Evolutionary conservation across 2,113 vertebrate species (phyloP).

Genomic region (Microtus richardsoni): DNA sequence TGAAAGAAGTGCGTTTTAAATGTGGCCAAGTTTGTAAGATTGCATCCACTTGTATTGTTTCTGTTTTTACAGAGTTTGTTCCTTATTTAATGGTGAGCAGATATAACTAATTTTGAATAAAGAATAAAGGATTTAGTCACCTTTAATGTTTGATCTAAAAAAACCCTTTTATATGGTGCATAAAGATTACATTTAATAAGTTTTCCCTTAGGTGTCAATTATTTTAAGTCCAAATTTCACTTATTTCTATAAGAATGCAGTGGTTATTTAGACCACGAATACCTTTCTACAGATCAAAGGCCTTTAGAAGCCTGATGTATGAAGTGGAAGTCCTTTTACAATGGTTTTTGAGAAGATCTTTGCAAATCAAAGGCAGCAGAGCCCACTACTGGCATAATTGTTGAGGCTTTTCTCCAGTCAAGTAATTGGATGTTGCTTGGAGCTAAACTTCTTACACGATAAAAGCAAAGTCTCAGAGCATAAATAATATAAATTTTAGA

Average conservation of each 20-base stretch:
- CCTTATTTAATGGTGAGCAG: slow-evolving; percentile 58
- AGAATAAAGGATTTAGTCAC: slow-evolving; percentile 73
- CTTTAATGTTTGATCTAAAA: slow-evolving; percentile 75
- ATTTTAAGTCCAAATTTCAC: slow-evolving; percentile 85
- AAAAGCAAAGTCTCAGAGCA: slow-evolving; percentile 69
- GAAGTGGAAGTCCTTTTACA: slow-evolving; percentile 80
- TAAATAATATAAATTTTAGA: slow-evolving; percentile 63
- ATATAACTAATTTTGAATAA: slow-evolving; percentile 68
- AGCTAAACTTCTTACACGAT: slow-evolving; percentile 62
- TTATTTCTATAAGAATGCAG: slow-evolving; percentile 83
- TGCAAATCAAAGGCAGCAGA: slow-evolving; percentile 80
- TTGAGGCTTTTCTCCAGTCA: slow-evolving; percentile 62
- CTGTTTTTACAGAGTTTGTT: slow-evolving; percentile 13
- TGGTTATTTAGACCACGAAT: slow-evolving; percentile 84
- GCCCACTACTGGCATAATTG: slow-evolving; percentile 53
- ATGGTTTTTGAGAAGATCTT: slow-evolving; percentile 77
- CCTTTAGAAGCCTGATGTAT: slow-evolving; percentile 81
- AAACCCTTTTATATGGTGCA: slow-evolving; percentile 66
- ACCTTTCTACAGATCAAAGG: slow-evolving; percentile 86
- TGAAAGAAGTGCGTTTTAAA: slow-evolving; percentile 46
- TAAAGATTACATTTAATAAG: slow-evolving; percentile 83
- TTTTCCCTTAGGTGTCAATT: slow-evolving; percentile 88
- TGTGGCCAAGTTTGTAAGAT: slow-evolving; percentile 18
- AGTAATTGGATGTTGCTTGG: slow-evolving; percentile 73
- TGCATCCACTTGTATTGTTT: background rate